A percentile compares a stretch with the other conserved stretches of the same genome.
phyloP scores from a whole-genome alignment of 30 jellyfish, hydroid and myxozoan species.

The Catostylus mosaicus region DNA sequence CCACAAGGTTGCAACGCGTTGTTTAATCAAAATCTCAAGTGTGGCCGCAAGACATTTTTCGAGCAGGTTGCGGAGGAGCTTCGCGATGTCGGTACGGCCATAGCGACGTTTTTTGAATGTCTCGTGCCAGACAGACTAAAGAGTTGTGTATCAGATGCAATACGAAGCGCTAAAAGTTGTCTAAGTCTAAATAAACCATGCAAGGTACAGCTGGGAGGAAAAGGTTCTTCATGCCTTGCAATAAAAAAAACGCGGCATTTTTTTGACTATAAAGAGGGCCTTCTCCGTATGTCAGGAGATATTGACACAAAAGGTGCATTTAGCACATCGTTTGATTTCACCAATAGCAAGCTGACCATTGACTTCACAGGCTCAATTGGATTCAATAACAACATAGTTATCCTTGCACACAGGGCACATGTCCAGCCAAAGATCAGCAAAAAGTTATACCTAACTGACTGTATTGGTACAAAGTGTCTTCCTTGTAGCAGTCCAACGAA shows the following conservation, averaged over 20 bases:
- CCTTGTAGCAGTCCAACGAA: constrained; percentile 10
- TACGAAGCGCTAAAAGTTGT: constrained; percentile 6
- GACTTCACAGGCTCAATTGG: constrained; percentile 14
- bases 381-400: not conserved
- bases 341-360: not conserved
- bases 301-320: constrained; percentile 7
- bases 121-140: constrained; percentile 12
- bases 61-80: constrained; percentile 40
- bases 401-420: not conserved
- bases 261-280: constrained; percentile 9
- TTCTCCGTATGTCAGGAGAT: constrained; percentile 10
- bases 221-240: constrained; percentile 35
- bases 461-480: constrained; percentile 5
- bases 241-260: not conserved
- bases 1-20: constrained; percentile 50
- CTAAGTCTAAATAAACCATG: constrained; percentile 16
- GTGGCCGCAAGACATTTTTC: constrained; percentile 36
- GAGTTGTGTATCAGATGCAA: constrained; percentile 18
- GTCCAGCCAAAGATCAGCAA: not conserved
- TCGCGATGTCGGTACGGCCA: not conserved
- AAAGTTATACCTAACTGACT: constrained; percentile 13
- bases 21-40: constrained; percentile 19
- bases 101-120: constrained; percentile 18
- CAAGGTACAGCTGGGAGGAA: constrained; percentile 32
- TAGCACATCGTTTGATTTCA: not conserved